phyloP scores from a whole-genome alignment of 2,797 vertebrate genomes.

The Synaphobranchus kaupii region DNA sequence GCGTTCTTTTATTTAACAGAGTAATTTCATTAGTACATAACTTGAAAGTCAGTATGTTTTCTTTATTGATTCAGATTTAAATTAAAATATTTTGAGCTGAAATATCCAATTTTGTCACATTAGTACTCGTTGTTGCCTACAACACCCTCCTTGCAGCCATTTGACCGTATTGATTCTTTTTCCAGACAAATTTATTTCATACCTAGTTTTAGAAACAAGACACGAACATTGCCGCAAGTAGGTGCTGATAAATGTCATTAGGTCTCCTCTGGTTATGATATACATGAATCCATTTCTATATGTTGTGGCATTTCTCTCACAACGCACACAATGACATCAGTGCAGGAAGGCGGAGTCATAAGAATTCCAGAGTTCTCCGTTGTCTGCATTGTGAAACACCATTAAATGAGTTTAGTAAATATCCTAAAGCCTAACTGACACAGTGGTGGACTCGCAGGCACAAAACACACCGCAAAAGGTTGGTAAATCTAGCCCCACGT shows the following conservation, averaged over 20 bases:
- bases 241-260: not conserved
- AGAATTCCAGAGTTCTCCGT: not conserved
- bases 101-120: not conserved
- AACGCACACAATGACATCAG: not conserved
- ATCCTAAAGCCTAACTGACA: not conserved
- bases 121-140: not conserved
- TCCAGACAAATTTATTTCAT: not conserved
- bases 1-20: not conserved
- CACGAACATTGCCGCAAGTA: not conserved
- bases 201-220: not conserved
- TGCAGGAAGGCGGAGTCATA: not conserved
- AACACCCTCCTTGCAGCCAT: not conserved
- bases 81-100: not conserved
- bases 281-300: not conserved
- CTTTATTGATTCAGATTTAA: not conserved
- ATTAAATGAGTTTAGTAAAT: not conserved
- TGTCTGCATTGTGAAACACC: not conserved
- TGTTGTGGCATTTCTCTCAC: not conserved
- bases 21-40: not conserved
- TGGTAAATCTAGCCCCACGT: not conserved
- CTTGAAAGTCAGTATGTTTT: not conserved
- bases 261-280: not conserved
- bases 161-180: not conserved
- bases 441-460: not conserved
- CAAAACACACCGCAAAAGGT: not conserved